Conservation (phyloP, 2,888 invertebrate genomes). For the Dione vanillae region DNA sequence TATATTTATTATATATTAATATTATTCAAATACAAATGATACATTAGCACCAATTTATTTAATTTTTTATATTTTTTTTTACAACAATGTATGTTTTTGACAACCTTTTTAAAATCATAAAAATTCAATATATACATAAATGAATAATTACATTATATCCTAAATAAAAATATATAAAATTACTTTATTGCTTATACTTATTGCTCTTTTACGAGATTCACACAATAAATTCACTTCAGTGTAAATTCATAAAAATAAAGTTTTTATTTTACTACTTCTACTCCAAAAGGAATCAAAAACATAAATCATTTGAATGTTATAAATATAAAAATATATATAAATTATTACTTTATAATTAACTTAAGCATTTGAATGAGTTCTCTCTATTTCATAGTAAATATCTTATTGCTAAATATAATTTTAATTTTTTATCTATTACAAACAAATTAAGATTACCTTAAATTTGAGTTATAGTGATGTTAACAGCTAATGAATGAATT, state of each 20-base stretch:
- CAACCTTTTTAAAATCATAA: background rate
- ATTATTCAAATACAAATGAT: slow-evolving; percentile 22
- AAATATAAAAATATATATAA: background rate
- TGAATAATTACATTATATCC: background rate
- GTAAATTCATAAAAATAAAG: background rate
- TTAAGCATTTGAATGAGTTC: background rate
- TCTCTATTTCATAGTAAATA: background rate
- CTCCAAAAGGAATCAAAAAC: background rate
- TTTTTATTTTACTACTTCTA: background rate
- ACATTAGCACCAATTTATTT: slow-evolving; percentile 38
- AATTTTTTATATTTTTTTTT: background rate
- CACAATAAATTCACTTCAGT: slow-evolving; percentile 19
- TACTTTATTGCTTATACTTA: slow-evolving; percentile 25
- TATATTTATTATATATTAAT: background rate
- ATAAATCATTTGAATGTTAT: too few species aligned
- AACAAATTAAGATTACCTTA: background rate
- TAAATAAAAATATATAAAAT: background rate
- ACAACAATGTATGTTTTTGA: slow-evolving; percentile 2
- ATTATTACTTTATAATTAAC: too few species aligned
- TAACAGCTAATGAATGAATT: background rate
- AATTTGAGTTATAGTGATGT: background rate
- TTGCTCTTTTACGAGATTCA: slow-evolving; percentile 30
- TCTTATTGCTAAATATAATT: background rate
- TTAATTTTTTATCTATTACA: background rate
- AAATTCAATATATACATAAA: background rate